phyloP scores from a whole-genome alignment of 2,797 vertebrate genomes.

The Anomalospiza imberbis region DNA sequence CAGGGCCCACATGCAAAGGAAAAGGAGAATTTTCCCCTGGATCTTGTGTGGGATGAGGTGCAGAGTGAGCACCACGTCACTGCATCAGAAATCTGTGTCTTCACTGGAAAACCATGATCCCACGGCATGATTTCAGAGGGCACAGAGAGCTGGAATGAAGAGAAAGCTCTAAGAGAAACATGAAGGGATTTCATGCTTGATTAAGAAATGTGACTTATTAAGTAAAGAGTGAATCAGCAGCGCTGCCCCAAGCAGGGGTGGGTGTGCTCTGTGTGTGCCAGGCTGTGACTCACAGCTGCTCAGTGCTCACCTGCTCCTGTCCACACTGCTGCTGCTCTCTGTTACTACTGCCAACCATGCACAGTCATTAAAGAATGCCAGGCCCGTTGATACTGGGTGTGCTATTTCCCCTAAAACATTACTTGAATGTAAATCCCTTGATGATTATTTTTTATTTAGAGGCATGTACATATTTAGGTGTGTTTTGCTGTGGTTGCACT shows the following conservation, averaged over 20 bases:
- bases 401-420: neutral
- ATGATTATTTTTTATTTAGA: neutral
- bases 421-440: neutral
- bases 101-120: neutral
- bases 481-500: neutral
- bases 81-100: neutral
- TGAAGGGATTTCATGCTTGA: neutral
- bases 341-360: neutral
- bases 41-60: fast-evolving
- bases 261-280: neutral
- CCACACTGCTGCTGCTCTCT: neutral
- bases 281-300: neutral
- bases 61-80: fast-evolving
- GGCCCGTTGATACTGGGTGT: neutral
- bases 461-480: fast-evolving
- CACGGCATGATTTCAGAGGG: fast-evolving
- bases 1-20: fast-evolving
- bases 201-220: neutral
- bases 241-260: neutral
- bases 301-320: neutral
- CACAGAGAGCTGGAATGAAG: neutral
- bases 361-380: neutral
- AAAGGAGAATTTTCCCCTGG: neutral
- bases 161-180: neutral
- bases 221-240: neutral